These are phyloP conservation scores for Ceyx margarethae DNA, from an alignment of 2,113 vertebrate species.

Conservation along the genomic window DNA sequence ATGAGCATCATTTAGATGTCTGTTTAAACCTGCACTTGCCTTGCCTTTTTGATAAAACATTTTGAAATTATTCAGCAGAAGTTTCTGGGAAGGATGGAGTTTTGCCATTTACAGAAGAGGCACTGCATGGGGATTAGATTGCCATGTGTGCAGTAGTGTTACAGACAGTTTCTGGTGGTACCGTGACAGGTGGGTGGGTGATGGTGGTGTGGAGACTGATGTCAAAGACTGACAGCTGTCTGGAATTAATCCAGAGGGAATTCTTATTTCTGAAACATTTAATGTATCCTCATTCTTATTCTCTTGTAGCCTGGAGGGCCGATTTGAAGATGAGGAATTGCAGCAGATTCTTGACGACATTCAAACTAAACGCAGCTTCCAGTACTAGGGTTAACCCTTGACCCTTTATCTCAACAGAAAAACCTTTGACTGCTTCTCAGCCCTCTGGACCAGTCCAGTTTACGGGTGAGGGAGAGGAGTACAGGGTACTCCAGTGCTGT, in stretches of 20 bases:
- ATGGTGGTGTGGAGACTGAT: not conserved
- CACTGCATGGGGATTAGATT: not conserved
- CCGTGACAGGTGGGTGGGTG: too few species aligned
- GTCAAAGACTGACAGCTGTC: not conserved
- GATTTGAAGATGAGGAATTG: slow-evolving; percentile 95
- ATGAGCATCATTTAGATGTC: not conserved
- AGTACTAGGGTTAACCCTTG: slow-evolving; percentile 77
- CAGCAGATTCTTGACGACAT: slow-evolving; percentile 98
- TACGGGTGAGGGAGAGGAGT: rapidly evolving
- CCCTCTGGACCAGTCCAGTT: not conserved
- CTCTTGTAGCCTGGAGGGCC: slow-evolving; percentile 86
- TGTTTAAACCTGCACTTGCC: not conserved
- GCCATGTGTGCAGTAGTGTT: not conserved
- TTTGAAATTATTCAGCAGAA: not conserved
- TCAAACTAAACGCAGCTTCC: slow-evolving; percentile 98
- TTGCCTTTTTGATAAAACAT: not conserved
- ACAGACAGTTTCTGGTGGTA: not conserved
- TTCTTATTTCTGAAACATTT: not conserved
- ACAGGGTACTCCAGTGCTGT: not conserved
- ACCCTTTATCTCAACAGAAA: not conserved
- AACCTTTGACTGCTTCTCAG: not conserved
- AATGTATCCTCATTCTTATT: not conserved
- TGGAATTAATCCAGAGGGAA: not conserved
- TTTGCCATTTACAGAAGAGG: not conserved
- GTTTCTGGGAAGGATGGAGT: not conserved